phyloP scores from a whole-genome alignment of 2,113 vertebrate genomes.

The Pycnonotus jocosus region DNA sequence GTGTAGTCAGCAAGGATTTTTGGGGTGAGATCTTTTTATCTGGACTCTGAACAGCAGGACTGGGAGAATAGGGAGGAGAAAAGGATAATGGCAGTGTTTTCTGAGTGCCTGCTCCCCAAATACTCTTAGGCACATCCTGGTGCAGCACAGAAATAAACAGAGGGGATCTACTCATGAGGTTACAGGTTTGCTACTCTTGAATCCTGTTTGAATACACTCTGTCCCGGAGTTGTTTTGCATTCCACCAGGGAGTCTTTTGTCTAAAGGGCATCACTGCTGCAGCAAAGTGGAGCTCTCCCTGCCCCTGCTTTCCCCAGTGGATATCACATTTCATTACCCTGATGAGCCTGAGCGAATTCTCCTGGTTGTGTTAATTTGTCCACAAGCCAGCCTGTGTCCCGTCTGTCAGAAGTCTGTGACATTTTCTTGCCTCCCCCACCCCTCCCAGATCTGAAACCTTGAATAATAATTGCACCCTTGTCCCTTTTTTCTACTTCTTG shows the following conservation, averaged over 20 bases:
- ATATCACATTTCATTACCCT: slow-evolving; percentile 68
- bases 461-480: neutral
- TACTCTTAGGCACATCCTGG: neutral
- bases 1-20: neutral
- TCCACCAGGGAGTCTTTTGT: slow-evolving; percentile 50
- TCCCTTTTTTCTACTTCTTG: neutral
- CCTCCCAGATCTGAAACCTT: neutral
- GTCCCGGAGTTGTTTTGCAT: slow-evolving; percentile 39
- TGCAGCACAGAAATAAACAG: neutral
- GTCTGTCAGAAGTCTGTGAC: neutral
- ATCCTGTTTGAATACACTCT: neutral
- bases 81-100: neutral
- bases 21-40: neutral
- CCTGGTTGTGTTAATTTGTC: slow-evolving; percentile 41
- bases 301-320: slow-evolving; percentile 11
- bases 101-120: neutral
- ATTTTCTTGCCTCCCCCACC: neutral
- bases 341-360: slow-evolving; percentile 14
- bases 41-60: neutral
- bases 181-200: neutral
- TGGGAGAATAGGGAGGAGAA: neutral
- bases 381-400: slow-evolving; percentile 34
- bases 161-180: neutral
- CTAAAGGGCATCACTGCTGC: slow-evolving; percentile 26
- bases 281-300: neutral